Conservation (phyloP, 1,140 invertebrate genomes). For the Drosophila albomicans region DNA sequence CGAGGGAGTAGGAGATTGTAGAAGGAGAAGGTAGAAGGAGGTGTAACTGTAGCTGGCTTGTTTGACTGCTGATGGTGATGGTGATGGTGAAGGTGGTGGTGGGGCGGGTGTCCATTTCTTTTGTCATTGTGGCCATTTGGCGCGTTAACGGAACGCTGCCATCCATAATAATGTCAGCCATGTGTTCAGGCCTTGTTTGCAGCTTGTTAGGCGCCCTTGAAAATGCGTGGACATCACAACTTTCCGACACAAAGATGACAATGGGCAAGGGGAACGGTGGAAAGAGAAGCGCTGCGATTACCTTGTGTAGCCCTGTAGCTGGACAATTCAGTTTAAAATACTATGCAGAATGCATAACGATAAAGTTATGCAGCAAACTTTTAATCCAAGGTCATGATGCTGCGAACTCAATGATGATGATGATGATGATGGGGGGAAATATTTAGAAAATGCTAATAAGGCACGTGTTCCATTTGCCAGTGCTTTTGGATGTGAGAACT, state of each 20-base stretch:
- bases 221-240: constrained; percentile 16
- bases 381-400: constrained; percentile 3
- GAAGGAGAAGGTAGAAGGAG: not conserved
- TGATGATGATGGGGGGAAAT: not conserved
- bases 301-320: not conserved
- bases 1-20: not conserved
- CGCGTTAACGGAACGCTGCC: constrained; percentile 57
- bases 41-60: not conserved
- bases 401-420: not conserved
- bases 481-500: not conserved
- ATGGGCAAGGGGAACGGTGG: not conserved
- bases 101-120: constrained; percentile 44
- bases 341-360: constrained; percentile 4
- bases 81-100: not conserved
- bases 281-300: not conserved
- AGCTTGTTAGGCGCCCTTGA: constrained; percentile 55
- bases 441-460: constrained; percentile 1
- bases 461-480: constrained; percentile 5
- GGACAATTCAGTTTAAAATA: constrained; percentile 13
- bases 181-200: constrained; percentile 59
- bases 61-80: not conserved
- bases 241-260: not conserved
- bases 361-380: constrained; percentile 12
- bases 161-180: constrained; percentile 69
- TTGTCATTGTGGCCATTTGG: constrained; percentile 68